Evolutionary conservation across 2,113 vertebrate genomes (phyloP).

Genomic region (Xiphorhynchus elegans): DNA sequence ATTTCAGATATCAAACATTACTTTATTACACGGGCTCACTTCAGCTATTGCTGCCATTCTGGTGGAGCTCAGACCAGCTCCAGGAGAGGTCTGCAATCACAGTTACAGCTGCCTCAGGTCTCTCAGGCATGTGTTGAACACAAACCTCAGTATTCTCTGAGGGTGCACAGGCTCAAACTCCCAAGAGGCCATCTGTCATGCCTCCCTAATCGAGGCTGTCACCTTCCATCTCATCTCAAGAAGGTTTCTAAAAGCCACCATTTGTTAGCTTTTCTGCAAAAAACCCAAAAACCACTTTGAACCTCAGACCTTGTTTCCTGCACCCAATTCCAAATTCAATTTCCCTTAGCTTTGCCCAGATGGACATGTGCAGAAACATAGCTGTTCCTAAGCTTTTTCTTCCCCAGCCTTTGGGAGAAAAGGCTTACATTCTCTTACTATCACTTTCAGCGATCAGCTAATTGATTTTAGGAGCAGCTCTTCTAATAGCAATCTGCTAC

Average conservation of each 20-base stretch:
- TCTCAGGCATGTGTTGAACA: not conserved
- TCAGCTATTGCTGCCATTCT: not conserved
- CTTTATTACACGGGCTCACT: not conserved
- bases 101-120: not conserved
- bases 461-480: not conserved
- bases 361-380: not conserved
- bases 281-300: not conserved
- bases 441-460: not conserved
- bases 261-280: not conserved
- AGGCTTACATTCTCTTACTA: not conserved
- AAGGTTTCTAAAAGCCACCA: not conserved
- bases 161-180: not conserved
- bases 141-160: not conserved
- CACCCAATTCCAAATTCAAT: not conserved
- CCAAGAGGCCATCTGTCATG: not conserved
- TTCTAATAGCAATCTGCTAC: not conserved
- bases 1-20: not conserved
- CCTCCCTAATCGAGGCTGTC: not conserved
- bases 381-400: not conserved
- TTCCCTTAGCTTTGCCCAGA: not conserved
- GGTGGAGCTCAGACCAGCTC: fast-evolving
- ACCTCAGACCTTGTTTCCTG: not conserved
- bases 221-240: not conserved
- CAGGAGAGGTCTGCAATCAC: not conserved
- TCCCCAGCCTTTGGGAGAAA: not conserved